Conservation (phyloP, 2,888 invertebrate species). For the Diarsia rubi region DNA sequence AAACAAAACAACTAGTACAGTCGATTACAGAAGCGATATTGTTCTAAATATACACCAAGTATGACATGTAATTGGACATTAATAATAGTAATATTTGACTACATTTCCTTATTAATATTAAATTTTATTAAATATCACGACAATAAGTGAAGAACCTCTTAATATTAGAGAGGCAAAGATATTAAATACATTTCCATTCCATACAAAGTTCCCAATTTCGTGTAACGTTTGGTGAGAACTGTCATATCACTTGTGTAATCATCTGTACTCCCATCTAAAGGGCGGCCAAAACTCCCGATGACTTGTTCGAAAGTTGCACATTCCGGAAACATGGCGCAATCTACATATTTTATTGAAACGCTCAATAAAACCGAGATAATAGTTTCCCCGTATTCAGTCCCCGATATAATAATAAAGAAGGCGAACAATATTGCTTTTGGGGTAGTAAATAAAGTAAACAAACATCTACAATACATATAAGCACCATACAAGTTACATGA, state of each 20-base stretch:
- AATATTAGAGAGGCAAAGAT: conserved; percentile 42
- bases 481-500: conserved; percentile 86
- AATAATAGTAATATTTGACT: conserved; percentile 43
- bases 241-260: conserved; percentile 38
- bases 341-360: conserved; percentile 74
- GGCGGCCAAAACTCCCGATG: conserved; percentile 52
- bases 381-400: conserved; percentile 71
- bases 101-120: conserved; percentile 37
- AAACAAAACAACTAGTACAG: conserved; percentile 60
- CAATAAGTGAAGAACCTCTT: conserved; percentile 41
- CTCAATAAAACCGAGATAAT: conserved; percentile 79
- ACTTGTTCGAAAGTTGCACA: conserved; percentile 45
- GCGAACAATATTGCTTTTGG: conserved; percentile 78
- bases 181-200: conserved; percentile 44
- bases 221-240: conserved; percentile 28
- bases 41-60: conserved; percentile 29
- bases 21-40: conserved; percentile 41
- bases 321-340: conserved; percentile 66
- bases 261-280: conserved; percentile 45
- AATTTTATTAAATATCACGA: conserved; percentile 48
- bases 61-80: conserved; percentile 11
- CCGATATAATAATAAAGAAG: conserved; percentile 68
- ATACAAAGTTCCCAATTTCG: conserved; percentile 7
- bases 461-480: conserved; percentile 79
- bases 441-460: conserved; percentile 71